Conservation (phyloP, 2,888 invertebrate species). For the Zaprionus bogoriensis region DNA sequence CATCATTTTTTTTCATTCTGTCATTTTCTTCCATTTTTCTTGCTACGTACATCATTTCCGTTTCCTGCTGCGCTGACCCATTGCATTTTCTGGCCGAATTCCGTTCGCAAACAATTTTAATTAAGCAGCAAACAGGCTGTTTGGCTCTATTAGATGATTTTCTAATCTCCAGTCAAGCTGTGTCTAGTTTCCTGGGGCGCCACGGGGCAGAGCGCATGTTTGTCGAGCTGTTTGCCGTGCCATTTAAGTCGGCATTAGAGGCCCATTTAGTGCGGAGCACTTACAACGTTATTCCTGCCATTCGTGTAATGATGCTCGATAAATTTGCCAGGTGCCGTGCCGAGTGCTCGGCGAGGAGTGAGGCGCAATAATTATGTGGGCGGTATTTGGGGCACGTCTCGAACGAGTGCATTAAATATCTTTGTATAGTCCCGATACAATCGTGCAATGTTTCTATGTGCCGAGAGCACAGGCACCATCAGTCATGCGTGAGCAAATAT, state of each 20-base stretch:
- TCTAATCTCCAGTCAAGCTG: background rate
- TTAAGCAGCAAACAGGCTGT: background rate
- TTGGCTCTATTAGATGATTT: background rate
- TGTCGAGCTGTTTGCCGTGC: background rate
- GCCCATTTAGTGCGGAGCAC: constrained; percentile 45
- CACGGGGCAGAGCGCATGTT: background rate
- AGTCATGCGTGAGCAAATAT: constrained; percentile 78
- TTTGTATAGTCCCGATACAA: constrained; percentile 30
- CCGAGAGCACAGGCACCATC: constrained; percentile 54
- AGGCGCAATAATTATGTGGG: constrained; percentile 57
- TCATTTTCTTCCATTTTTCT: too few relatives aligned
- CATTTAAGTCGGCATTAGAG: background rate
- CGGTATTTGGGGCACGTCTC: constrained; percentile 50
- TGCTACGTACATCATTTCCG: too few relatives aligned
- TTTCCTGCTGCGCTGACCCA: constrained; percentile 6
- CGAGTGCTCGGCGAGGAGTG: background rate
- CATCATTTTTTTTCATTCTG: too few relatives aligned
- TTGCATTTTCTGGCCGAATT: constrained; percentile 2
- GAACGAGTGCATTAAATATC: constrained; percentile 60
- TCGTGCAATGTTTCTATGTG: constrained; percentile 30
- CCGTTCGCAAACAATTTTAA: background rate
- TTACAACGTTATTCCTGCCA: constrained; percentile 37
- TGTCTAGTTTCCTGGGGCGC: background rate
- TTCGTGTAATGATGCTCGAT: constrained; percentile 51
- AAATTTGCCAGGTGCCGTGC: constrained; percentile 41